phyloP scores from a whole-genome alignment of 2,888 invertebrate species.

The Trachelus troglodyta region DNA sequence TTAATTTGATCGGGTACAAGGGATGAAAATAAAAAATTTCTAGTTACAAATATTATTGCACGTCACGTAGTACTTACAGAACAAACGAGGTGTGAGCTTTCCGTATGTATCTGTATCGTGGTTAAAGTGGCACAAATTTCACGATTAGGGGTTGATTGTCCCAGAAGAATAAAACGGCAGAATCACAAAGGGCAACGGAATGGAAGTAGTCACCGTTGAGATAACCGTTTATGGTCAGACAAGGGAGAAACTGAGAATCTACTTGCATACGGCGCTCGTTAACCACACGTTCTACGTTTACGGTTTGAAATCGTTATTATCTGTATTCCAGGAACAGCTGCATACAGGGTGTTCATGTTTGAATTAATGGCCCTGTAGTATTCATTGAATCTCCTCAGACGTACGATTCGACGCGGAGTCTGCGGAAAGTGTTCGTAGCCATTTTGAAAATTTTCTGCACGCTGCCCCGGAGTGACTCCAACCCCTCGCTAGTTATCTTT shows the following conservation, averaged over 20 bases:
- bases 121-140: no score
- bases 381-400: neutral
- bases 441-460: neutral
- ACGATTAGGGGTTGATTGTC: neutral
- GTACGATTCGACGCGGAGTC: neutral
- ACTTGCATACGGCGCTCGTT: neutral
- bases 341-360: neutral
- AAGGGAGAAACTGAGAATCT: neutral
- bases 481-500: neutral
- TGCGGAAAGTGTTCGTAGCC: neutral
- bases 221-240: conserved; percentile 4
- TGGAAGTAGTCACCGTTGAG: neutral
- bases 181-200: neutral
- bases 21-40: neutral
- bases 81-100: neutral
- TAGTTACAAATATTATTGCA: neutral
- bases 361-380: neutral
- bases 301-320: neutral
- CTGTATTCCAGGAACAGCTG: neutral
- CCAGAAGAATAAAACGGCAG: neutral
- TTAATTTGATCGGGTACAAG: neutral
- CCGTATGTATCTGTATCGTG: no score
- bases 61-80: neutral
- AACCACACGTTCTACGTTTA: neutral
- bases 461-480: neutral